A percentile compares a stretch with the other conserved stretches of the same genome.
phyloP scores from a whole-genome alignment of 2,888 invertebrate species.

The Latheticus oryzae region DNA sequence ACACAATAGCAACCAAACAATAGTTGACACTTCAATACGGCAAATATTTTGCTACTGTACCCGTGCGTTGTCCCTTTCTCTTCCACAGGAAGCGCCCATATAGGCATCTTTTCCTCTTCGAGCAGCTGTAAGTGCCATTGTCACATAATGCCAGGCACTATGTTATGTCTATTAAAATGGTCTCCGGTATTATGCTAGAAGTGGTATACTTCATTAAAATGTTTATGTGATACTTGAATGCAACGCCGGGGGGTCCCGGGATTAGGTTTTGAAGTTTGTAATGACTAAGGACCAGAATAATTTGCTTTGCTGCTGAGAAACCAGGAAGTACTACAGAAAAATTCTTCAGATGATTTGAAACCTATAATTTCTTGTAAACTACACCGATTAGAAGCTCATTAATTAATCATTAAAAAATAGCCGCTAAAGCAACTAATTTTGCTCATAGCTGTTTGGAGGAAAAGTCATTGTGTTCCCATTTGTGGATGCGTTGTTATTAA shows the following conservation, averaged over 20 bases:
- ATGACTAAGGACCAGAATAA: conserved; percentile 44
- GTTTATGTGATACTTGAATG: conserved; percentile 63
- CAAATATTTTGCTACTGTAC: conserved; percentile 64
- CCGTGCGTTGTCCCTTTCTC: conserved; percentile 50
- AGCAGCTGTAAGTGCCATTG: conserved; percentile 63
- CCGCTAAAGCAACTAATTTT: too few species aligned
- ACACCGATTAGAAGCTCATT: too few species aligned
- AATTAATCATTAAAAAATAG: too few species aligned
- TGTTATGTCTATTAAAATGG: conserved; percentile 65
- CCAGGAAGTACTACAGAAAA: conserved; percentile 10
- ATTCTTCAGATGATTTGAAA: too few species aligned
- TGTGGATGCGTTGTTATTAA: conserved; percentile 16
- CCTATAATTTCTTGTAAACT: too few species aligned
- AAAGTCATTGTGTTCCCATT: neutral
- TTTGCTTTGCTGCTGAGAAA: conserved; percentile 25
- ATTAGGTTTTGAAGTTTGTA: conserved; percentile 48
- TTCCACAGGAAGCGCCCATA: conserved; percentile 40
- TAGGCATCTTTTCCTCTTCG: conserved; percentile 50
- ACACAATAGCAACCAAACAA: conserved; percentile 63
- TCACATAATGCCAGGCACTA: conserved; percentile 60
- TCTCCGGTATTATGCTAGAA: conserved; percentile 63
- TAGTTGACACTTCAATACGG: conserved; percentile 66
- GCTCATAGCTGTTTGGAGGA: too few species aligned
- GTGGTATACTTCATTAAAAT: conserved; percentile 66
- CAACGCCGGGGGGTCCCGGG: conserved; percentile 57